Evolutionary conservation across 2,113 vertebrate genomes (phyloP).

Genomic region (Burhinus oedicnemus): DNA sequence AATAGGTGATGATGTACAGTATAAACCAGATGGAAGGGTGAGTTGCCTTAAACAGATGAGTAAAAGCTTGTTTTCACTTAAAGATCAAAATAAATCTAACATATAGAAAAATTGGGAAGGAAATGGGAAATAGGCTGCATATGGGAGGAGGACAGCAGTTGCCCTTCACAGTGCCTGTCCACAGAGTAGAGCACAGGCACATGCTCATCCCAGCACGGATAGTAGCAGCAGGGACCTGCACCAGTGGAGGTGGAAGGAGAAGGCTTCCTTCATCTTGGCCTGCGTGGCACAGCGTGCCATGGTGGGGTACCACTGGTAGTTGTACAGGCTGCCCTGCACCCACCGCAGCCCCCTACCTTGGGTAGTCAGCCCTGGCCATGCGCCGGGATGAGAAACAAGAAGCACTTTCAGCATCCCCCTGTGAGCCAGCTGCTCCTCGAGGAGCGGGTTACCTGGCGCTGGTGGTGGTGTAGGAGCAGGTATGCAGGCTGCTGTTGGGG

Average conservation of each 20-base stretch:
- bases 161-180: neutral
- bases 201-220: rapidly evolving
- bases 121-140: neutral
- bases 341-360: neutral
- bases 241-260: neutral
- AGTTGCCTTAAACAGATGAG: neutral
- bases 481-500: neutral
- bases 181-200: neutral
- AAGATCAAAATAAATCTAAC: neutral
- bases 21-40: neutral
- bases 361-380: rapidly evolving
- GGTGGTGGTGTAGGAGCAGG: neutral
- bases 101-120: neutral
- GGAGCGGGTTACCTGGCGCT: neutral
- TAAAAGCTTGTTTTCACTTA: neutral
- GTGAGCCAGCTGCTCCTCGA: neutral
- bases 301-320: neutral
- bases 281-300: rapidly evolving
- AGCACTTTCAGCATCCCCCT: neutral
- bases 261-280: neutral
- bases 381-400: too few relatives aligned
- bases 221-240: neutral
- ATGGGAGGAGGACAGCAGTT: neutral
- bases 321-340: neutral
- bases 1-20: neutral